These are phyloP conservation scores for Blastobasis adustella DNA, from an alignment of 2,888 invertebrate species.

Conservation along the genomic window DNA sequence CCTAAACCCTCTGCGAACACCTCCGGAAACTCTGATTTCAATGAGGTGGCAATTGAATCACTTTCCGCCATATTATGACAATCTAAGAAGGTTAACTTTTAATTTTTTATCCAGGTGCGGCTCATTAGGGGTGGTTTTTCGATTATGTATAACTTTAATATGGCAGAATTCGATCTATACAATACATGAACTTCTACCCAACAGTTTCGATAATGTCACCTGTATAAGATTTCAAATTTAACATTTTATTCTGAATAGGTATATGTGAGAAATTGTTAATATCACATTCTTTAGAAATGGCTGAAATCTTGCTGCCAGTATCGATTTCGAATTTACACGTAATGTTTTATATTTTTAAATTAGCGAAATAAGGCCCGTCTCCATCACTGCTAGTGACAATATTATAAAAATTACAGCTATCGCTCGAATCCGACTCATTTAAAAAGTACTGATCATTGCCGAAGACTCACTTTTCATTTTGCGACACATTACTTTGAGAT, in stretches of 20 bases:
- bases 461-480: neutral
- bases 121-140: too few species aligned
- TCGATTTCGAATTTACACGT: conserved; percentile 15
- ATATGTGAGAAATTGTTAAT: conserved; percentile 4
- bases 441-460: too few species aligned
- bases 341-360: conserved; percentile 11
- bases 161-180: neutral
- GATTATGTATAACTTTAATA: too few species aligned
- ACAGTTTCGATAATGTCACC: conserved; percentile 6
- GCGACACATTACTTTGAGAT: conserved; percentile 21
- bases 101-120: too few species aligned
- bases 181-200: conserved; percentile 4
- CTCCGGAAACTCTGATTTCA: conserved; percentile 9
- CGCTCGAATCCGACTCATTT: conserved; percentile 3
- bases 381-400: conserved; percentile 3
- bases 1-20: conserved; percentile 11
- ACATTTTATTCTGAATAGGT: neutral
- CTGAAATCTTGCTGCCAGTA: conserved; percentile 16
- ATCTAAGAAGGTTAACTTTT: neutral
- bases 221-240: neutral
- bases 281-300: conserved; percentile 14
- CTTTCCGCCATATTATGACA: too few species aligned
- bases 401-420: conserved; percentile 11
- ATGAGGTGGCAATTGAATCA: neutral
- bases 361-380: conserved; percentile 13